Percentiles rank a stretch among this genome's conserved stretches.
Evolutionary conservation across 2,888 invertebrate genomes (phyloP).

Genomic region (Stenchaetothrips biformis): DNA sequence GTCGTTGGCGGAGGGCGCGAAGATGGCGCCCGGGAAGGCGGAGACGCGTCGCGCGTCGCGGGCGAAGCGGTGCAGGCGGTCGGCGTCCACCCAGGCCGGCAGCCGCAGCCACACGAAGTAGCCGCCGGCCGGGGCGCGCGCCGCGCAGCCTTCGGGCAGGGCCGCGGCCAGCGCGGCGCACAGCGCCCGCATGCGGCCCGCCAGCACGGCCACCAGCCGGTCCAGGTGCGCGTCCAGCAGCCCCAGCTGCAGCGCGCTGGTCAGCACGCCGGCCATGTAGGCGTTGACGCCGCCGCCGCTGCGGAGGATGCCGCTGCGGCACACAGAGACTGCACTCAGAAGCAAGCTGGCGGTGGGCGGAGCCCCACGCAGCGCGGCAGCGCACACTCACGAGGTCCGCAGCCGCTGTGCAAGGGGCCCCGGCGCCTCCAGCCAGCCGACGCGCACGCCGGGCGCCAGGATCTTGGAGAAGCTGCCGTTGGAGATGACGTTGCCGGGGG

Average conservation of each 20-base stretch:
- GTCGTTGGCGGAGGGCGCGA: slow-evolving; percentile 42
- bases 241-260: slow-evolving; percentile 52
- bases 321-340: too few species aligned
- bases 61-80: slow-evolving; percentile 47
- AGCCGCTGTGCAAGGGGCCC: slow-evolving; percentile 46
- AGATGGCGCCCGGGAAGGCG: slow-evolving; percentile 48
- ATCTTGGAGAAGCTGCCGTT: slow-evolving; percentile 63
- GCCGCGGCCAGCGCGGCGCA: slow-evolving; percentile 46
- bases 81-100: slow-evolving; percentile 44
- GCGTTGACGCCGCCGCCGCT: slow-evolving; percentile 60
- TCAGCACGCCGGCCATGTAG: slow-evolving; percentile 52
- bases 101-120: slow-evolving; percentile 59
- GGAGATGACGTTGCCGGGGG: slow-evolving; percentile 53
- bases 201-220: slow-evolving; percentile 45
- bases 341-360: too few species aligned
- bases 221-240: slow-evolving; percentile 50
- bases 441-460: slow-evolving; percentile 57
- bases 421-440: slow-evolving; percentile 61
- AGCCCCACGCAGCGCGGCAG: too few species aligned
- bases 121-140: slow-evolving; percentile 51
- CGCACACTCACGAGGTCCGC: slow-evolving; percentile 44
- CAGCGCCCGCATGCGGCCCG: slow-evolving; percentile 48
- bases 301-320: slow-evolving; percentile 48
- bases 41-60: slow-evolving; percentile 47
- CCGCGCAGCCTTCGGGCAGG: slow-evolving; percentile 48